Conservation (phyloP, 1,140 invertebrate genomes). For the Doryteuthis pealeii region DNA sequence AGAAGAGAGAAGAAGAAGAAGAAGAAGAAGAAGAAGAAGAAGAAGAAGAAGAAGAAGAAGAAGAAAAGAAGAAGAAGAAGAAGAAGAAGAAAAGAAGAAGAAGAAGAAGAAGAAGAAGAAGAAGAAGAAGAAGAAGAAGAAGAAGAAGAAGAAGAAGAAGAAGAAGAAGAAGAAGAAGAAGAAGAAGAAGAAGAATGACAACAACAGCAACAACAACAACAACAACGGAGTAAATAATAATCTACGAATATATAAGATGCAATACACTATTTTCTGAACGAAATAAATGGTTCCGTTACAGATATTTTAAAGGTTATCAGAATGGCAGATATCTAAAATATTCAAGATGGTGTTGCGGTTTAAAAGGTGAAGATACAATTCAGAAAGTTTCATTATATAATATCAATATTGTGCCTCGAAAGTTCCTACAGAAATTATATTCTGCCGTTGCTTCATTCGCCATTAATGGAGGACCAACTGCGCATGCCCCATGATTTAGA, state of each 20-base stretch:
- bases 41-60: background rate
- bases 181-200: no score
- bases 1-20: background rate
- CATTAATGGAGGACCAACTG: no score
- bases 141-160: slow-evolving; percentile 14
- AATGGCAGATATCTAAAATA: no score
- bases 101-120: background rate
- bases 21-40: background rate
- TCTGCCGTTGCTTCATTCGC: no score
- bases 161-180: slow-evolving; percentile 12
- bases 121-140: background rate
- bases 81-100: background rate
- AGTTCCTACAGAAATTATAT: no score
- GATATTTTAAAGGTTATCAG: no score
- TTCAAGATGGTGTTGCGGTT: no score
- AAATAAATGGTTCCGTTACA: background rate
- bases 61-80: background rate
- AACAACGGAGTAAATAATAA: no score
- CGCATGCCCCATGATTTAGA: no score
- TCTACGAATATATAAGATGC: background rate
- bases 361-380: no score
- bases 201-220: slow-evolving; percentile 14
- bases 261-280: background rate
- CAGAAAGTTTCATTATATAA: no score
- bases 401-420: no score